Percentiles rank a stretch among this genome's conserved stretches.
Conservation (phyloP, 2,888 invertebrate genomes). For the Allacma fusca region DNA sequence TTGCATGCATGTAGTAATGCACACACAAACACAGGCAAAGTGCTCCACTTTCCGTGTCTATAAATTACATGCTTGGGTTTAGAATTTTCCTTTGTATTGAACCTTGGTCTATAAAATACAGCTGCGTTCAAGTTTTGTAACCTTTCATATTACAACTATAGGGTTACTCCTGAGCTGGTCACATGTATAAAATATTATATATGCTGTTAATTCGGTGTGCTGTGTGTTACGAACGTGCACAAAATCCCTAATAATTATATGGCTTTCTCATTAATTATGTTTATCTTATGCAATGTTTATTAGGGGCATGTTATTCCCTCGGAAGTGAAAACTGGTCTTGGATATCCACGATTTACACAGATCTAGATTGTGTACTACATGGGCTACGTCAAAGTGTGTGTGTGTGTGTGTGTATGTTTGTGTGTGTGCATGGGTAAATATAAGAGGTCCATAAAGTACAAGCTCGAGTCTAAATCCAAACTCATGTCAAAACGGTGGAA, state of each 20-base stretch:
- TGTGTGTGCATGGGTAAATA: too few species aligned
- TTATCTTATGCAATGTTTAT: conserved; percentile 7
- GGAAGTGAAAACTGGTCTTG: neutral
- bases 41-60: conserved; percentile 11
- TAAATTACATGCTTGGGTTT: neutral
- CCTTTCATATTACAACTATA: neutral
- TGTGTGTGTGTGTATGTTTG: neutral
- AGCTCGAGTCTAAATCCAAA: neutral
- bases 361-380: neutral
- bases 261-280: conserved; percentile 12
- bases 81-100: neutral
- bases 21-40: neutral
- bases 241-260: neutral
- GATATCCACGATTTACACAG: neutral
- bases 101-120: neutral
- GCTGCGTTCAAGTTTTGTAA: neutral
- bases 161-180: neutral
- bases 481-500: neutral
- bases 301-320: neutral
- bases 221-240: neutral
- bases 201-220: neutral
- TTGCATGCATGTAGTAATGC: neutral
- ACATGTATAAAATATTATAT: neutral
- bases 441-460: neutral
- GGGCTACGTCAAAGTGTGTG: neutral